Evolutionary conservation across 1,140 invertebrate genomes (phyloP).

Genomic region (Drosophila carrolli): DNA sequence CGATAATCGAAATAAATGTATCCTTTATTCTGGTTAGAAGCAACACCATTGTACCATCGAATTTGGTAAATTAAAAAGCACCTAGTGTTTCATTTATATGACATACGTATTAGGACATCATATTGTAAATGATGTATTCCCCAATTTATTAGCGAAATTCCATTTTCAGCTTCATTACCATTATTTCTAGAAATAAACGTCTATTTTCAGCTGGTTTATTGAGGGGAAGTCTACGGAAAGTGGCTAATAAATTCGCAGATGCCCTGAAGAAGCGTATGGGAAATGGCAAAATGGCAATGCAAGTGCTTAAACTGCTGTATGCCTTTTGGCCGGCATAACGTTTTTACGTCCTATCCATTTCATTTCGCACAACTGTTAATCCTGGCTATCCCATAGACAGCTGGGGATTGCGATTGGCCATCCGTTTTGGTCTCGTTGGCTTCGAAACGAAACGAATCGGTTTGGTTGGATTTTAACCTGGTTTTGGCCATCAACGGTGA

Average conservation of each 20-base stretch:
- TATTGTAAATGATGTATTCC: too few species aligned
- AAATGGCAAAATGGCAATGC: conserved; percentile 26
- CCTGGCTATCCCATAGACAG: conserved; percentile 51
- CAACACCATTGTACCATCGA: too few species aligned
- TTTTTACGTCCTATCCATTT: conserved; percentile 57
- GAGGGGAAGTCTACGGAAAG: not conserved
- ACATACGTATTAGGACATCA: too few species aligned
- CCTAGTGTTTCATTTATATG: too few species aligned
- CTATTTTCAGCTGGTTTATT: conserved; percentile 1
- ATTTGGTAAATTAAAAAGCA: too few species aligned
- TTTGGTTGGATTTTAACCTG: not conserved
- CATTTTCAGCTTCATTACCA: not conserved
- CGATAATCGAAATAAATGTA: not conserved
- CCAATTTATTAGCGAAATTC: too few species aligned
- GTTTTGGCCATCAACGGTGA: conserved; percentile 14
- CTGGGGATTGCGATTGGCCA: conserved; percentile 63
- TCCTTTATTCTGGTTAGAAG: too few species aligned
- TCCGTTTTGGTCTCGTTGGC: conserved; percentile 20
- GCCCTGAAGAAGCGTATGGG: conserved; percentile 1
- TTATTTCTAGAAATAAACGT: conserved; percentile 19
- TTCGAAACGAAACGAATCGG: conserved; percentile 6
- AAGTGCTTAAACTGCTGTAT: conserved; percentile 60
- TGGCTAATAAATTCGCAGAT: conserved; percentile 17
- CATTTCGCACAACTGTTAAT: conserved; percentile 75
- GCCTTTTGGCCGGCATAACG: conserved; percentile 46